Evolutionary conservation across 2,888 invertebrate species (phyloP).

Genomic region (Smittia sp.): DNA sequence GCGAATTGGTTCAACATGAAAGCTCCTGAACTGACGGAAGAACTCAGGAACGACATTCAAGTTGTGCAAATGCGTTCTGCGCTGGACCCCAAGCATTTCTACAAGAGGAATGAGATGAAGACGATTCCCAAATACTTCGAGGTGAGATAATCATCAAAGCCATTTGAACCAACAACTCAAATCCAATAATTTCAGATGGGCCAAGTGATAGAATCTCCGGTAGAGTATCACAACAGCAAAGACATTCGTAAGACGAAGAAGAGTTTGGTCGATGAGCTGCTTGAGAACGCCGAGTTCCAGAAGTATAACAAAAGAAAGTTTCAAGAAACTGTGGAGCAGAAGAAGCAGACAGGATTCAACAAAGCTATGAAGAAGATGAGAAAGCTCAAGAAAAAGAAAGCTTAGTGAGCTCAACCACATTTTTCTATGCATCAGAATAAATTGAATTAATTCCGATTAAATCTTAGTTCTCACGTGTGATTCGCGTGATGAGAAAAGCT

Average conservation of each 20-base stretch:
- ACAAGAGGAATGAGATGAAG: slow-evolving; percentile 87
- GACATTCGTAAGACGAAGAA: slow-evolving; percentile 73
- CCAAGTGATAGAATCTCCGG: slow-evolving; percentile 75
- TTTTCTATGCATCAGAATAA: no score
- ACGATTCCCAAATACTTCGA: slow-evolving; percentile 91
- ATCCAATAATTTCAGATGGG: slow-evolving; percentile 60
- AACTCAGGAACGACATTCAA: slow-evolving; percentile 81
- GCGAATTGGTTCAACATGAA: slow-evolving; percentile 85
- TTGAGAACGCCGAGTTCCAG: slow-evolving; percentile 83
- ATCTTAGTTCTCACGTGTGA: no score
- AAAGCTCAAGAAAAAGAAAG: slow-evolving; percentile 60
- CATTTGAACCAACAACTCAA: slow-evolving; percentile 17
- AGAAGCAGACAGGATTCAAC: slow-evolving; percentile 66
- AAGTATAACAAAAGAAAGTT: slow-evolving; percentile 78
- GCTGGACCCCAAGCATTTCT: slow-evolving; percentile 89
- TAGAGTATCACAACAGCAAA: slow-evolving; percentile 80
- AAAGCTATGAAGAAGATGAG: slow-evolving; percentile 74
- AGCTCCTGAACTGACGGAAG: slow-evolving; percentile 85
- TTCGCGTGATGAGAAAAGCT: no score
- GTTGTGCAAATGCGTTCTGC: slow-evolving; percentile 89
- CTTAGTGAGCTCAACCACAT: slow-evolving; percentile 47
- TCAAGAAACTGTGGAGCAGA: slow-evolving; percentile 71
- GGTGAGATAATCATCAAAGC: slow-evolving; percentile 54
- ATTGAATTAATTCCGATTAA: no score
- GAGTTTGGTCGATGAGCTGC: slow-evolving; percentile 88